These are phyloP conservation scores for Todiramphus saurophagus DNA, from an alignment of 2,113 vertebrate species.

Conservation along the genomic window DNA sequence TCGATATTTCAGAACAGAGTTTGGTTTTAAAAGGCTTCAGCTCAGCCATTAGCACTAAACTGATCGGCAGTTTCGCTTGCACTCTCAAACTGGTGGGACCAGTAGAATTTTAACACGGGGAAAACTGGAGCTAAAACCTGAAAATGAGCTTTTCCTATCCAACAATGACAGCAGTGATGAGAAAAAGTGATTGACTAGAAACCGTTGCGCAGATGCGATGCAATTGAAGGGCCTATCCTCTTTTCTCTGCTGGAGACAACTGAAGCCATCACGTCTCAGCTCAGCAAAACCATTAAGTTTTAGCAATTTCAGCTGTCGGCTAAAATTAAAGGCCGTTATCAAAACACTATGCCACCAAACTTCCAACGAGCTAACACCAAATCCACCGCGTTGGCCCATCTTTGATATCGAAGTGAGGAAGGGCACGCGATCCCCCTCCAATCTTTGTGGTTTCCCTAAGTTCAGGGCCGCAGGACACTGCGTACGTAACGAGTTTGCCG, in stretches of 20 bases:
- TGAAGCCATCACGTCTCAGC: accelerated
- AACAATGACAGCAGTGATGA: not conserved
- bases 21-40: not conserved
- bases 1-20: not conserved
- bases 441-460: not conserved
- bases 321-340: accelerated
- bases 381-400: accelerated
- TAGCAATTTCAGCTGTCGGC: not conserved
- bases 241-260: not conserved
- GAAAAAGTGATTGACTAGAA: not conserved
- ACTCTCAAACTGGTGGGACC: not conserved
- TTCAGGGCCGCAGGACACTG: not conserved
- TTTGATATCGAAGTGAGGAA: not conserved
- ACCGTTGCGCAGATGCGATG: not conserved
- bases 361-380: accelerated
- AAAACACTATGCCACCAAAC: accelerated
- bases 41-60: not conserved
- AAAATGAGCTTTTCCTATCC: not conserved
- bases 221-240: not conserved
- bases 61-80: not conserved
- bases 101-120: not conserved
- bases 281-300: not conserved
- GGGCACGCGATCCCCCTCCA: not conserved
- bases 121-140: not conserved
- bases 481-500: not conserved